A percentile compares a stretch with the other conserved stretches of the same genome.
Conservation (phyloP, 2,888 invertebrate species). For the Pseudococcus viburni region DNA sequence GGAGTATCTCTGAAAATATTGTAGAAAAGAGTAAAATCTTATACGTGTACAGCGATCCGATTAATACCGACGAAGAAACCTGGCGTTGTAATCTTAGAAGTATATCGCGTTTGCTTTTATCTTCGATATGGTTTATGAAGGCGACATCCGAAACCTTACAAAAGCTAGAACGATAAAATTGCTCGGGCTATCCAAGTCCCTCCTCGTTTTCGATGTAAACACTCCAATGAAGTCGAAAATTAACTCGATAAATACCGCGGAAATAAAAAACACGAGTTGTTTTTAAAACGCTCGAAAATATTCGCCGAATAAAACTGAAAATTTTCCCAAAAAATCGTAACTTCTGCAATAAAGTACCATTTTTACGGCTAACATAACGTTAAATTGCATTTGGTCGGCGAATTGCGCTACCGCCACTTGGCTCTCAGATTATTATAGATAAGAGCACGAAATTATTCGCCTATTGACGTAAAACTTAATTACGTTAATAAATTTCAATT, state of each 20-base stretch:
- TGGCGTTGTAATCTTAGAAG: not conserved
- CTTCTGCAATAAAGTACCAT: slow-evolving; percentile 1
- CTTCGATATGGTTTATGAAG: slow-evolving; percentile 11
- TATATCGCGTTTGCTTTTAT: slow-evolving; percentile 5
- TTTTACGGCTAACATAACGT: slow-evolving; percentile 17
- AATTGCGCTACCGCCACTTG: not conserved
- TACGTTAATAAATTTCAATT: not conserved
- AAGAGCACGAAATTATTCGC: slow-evolving; percentile 2
- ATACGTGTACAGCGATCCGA: not conserved
- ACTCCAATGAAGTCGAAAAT: not conserved
- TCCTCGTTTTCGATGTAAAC: not conserved
- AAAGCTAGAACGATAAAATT: not conserved
- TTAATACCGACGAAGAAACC: not conserved
- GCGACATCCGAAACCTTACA: slow-evolving; percentile 49
- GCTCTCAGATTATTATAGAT: not conserved
- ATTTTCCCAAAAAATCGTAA: not conserved
- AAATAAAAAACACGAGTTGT: not conserved
- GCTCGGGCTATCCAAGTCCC: too few species aligned
- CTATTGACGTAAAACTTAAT: slow-evolving; percentile 22
- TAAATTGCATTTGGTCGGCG: not conserved
- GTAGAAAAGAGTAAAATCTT: not conserved
- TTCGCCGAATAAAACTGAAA: not conserved
- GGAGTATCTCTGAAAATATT: slow-evolving; percentile 1
- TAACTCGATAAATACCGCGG: not conserved
- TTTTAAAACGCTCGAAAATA: slow-evolving; percentile 15